These are phyloP conservation scores for Lordiphosa stackelbergi DNA, from an alignment of 1,140 invertebrate genomes.

Conservation along the genomic window DNA sequence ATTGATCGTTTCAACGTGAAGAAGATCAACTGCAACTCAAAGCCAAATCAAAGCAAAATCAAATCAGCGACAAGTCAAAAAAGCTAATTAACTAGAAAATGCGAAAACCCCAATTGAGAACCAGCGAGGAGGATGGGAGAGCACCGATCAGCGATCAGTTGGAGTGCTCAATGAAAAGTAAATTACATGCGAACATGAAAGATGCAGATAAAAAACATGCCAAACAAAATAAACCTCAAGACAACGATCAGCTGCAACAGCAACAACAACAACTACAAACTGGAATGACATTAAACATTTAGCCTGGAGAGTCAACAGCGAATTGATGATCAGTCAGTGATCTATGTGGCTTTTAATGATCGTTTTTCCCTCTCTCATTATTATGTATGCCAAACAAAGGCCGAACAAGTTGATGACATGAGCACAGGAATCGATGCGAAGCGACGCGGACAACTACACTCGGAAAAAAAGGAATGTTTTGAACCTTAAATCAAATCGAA, in stretches of 20 bases:
- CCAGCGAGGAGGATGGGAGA: constrained; percentile 9
- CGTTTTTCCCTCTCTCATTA: constrained; percentile 26
- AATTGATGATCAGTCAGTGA: constrained; percentile 68
- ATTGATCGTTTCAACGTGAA: constrained; percentile 17
- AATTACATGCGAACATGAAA: constrained; percentile 74
- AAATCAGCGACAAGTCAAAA: constrained; percentile 57
- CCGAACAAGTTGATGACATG: constrained; percentile 68
- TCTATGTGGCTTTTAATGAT: constrained; percentile 41
- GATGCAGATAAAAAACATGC: constrained; percentile 71
- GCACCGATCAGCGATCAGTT: constrained; percentile 4
- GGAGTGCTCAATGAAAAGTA: constrained; percentile 32
- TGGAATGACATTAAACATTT: constrained; percentile 58
- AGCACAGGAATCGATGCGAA: constrained; percentile 33
- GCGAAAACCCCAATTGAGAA: constrained; percentile 15
- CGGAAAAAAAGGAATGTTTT: background rate
- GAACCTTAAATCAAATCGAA: too few relatives aligned
- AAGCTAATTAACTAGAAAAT: constrained; percentile 66
- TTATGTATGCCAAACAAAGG: constrained; percentile 76
- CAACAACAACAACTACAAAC: constrained; percentile 19
- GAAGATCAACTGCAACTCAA: constrained; percentile 37
- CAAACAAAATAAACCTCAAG: constrained; percentile 66
- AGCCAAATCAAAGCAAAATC: constrained; percentile 49
- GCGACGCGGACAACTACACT: constrained; percentile 22
- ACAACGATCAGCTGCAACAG: constrained; percentile 21
- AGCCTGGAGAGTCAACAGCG: constrained; percentile 42